Evolutionary conservation across 2,113 vertebrate species (phyloP), one percentile per base, ranked within the genome.

Genomic region (Nesoenas mayeri): DNA sequence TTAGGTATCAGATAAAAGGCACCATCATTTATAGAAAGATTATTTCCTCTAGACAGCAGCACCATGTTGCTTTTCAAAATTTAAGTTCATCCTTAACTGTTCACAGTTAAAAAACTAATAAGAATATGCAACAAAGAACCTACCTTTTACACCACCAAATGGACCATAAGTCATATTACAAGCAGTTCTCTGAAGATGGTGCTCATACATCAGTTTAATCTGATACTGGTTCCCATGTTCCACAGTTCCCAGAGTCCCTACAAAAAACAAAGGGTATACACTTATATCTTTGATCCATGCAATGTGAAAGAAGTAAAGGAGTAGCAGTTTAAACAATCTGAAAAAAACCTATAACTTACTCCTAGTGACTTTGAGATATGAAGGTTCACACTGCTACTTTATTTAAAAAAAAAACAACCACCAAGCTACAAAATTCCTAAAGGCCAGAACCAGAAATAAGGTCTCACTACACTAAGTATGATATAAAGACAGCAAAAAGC

Each of bases 221-320:
- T 99, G 99, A 97, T 99, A 99, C 75, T 99, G 99, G 94, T 99
- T 99, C 6, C 99, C 99, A 72, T 99, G 99, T 62, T 99, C 99
- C 94, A 99, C 99, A 47, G 98, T 99, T 65, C 99, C 99, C 51
- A 98, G 95, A 29, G 98, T 99, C 82, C 98, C 99, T 99, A 84
- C 50, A 71, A 73, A 96, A 87, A 77, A 19, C 2, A 4, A 56
- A 36, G 31, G 11, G 7, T 34, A 64, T 42, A 10, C 44, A 79
- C 64, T 66, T 54, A 32, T 48, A 58, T 5, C 31, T 86, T 88
- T 77, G n/a, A 93, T 40, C 11, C 26, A 88, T 1, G 3, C 7
- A 40, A 7, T 19, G 11, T 48, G 18, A 20, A 77, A 92, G 28
- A 18, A 90, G 11, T 36, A 80, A 81, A 79, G 25, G 16, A 61